Evolutionary conservation across 2,113 vertebrate genomes (phyloP).

Genomic region (Talpa occidentalis): DNA sequence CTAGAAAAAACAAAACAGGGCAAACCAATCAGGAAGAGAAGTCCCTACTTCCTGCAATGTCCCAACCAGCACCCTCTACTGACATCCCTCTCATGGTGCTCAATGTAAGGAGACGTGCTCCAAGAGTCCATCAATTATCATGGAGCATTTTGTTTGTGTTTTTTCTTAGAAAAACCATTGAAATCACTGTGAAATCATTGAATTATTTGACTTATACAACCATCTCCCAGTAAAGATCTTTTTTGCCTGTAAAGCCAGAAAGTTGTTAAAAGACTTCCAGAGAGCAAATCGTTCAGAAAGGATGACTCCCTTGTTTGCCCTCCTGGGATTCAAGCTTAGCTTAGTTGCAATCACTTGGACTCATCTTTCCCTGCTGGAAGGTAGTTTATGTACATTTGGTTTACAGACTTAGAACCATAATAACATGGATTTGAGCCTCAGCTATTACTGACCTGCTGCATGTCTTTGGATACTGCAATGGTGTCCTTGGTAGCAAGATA

Average conservation of each 20-base stretch:
- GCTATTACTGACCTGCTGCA: background rate
- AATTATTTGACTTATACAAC: background rate
- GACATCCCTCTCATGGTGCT: background rate
- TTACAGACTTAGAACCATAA: background rate
- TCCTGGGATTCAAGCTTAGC: background rate
- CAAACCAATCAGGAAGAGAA: background rate
- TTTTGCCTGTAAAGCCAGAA: background rate
- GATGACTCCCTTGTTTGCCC: no score
- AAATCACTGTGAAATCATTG: background rate
- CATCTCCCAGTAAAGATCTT: background rate
- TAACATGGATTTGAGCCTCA: background rate
- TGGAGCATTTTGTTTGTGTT: background rate
- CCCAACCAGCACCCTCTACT: background rate
- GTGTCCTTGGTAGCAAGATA: background rate
- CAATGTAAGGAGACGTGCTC: background rate
- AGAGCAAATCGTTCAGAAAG: background rate
- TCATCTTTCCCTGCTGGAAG: background rate
- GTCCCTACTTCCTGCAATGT: background rate
- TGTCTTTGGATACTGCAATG: background rate
- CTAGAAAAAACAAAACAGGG: background rate
- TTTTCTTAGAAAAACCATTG: slow-evolving; percentile 2
- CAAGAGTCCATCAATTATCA: no score
- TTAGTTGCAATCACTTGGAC: background rate
- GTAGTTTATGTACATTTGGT: background rate
- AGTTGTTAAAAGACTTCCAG: background rate